Evolutionary conservation across 1,140 invertebrate genomes (phyloP).

Genomic region (Micrasema longulum): DNA sequence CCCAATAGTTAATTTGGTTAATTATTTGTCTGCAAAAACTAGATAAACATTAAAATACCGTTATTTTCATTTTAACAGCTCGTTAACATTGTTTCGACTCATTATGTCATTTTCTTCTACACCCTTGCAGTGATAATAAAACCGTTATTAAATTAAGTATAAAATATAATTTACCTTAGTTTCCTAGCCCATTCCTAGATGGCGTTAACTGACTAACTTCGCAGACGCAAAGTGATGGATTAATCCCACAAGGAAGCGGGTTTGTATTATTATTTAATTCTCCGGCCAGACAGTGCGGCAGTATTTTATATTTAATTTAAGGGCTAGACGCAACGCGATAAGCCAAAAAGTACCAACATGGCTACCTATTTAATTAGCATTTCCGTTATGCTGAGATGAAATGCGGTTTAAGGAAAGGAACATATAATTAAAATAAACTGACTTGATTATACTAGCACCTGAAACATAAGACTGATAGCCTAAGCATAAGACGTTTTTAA

Average conservation of each 20-base stretch:
- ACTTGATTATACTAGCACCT: too few relatives aligned
- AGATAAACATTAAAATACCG: too few relatives aligned
- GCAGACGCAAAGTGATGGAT: slow-evolving; percentile 26
- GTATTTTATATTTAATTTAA: slow-evolving; percentile 8
- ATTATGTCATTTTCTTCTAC: too few relatives aligned
- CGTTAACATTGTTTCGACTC: too few relatives aligned
- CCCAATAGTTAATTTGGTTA: too few relatives aligned
- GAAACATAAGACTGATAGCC: too few relatives aligned
- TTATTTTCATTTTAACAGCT: too few relatives aligned
- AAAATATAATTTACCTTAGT: slow-evolving; percentile 2
- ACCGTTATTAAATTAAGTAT: slow-evolving; percentile 5
- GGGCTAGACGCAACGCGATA: slow-evolving; percentile 16
- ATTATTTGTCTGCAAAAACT: too few relatives aligned
- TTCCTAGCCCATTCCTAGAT: neutral
- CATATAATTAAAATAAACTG: too few relatives aligned
- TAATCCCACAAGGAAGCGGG: neutral
- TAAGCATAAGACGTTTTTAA: too few relatives aligned
- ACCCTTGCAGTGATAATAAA: slow-evolving; percentile 4
- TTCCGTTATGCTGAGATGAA: slow-evolving; percentile 8
- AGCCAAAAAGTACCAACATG: neutral
- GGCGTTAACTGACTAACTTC: slow-evolving; percentile 5
- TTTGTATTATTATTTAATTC: neutral
- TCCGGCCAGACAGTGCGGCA: neutral
- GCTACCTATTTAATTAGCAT: slow-evolving; percentile 18
- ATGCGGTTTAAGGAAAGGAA: too few relatives aligned